A percentile compares a stretch with the other conserved stretches of the same genome.
phyloP scores from a whole-genome alignment of 2,797 vertebrate species.

The Protonibea diacanthus region DNA sequence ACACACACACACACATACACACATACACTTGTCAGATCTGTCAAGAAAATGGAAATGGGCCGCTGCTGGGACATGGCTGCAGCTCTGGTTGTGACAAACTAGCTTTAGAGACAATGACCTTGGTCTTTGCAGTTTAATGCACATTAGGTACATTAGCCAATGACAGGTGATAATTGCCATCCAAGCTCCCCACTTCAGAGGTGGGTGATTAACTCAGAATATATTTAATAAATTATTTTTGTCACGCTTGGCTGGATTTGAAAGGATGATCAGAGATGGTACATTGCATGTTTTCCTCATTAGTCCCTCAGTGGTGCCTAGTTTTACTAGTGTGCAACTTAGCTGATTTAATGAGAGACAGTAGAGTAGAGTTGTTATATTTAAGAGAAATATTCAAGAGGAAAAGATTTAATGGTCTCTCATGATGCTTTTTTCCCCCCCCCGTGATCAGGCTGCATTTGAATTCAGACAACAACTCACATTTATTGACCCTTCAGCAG shows the following conservation, averaged over 20 bases:
- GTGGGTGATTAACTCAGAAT: slow-evolving; percentile 38
- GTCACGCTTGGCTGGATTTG: slow-evolving; percentile 29
- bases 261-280: slow-evolving; percentile 22
- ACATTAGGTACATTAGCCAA: slow-evolving; percentile 48
- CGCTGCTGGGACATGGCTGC: slow-evolving; percentile 24
- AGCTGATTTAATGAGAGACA: slow-evolving; percentile 33
- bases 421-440: not conserved
- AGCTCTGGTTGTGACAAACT: slow-evolving; percentile 25
- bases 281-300: slow-evolving; percentile 41
- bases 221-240: not conserved
- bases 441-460: not conserved
- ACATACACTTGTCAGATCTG: slow-evolving; percentile 55
- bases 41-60: slow-evolving; percentile 61
- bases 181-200: slow-evolving; percentile 1
- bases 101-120: slow-evolving; percentile 52
- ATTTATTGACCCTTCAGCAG: not conserved
- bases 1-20: slow-evolving; percentile 17
- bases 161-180: slow-evolving; percentile 66
- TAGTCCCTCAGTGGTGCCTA: slow-evolving; percentile 19
- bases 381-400: slow-evolving; percentile 1
- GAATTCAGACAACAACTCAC: not conserved
- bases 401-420: not conserved
- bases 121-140: slow-evolving; percentile 58
- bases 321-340: slow-evolving; percentile 13
- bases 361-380: slow-evolving; percentile 1